Base-by-base conservation (phyloP, 2,113 vertebrate species). In the Gadus macrocephalus region DNA sequence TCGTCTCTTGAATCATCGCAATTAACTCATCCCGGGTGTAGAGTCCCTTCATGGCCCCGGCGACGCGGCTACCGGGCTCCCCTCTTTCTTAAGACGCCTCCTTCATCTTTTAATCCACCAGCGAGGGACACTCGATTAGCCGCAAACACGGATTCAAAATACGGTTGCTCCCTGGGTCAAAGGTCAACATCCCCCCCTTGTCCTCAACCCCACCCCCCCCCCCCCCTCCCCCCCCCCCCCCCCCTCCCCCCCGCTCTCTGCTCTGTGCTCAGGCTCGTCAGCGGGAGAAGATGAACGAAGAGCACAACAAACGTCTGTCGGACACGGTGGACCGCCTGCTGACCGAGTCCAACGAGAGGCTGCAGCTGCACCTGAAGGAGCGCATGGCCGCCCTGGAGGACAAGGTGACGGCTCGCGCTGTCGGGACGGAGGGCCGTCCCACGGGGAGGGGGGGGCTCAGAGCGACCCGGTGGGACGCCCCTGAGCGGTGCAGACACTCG, bases 261-360 rank as follows among this genome's bases (percentile, higher is more conserved):
- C 7, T 35, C 27, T 60, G 4, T 31, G 77, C 70, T 71, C 86
- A 98, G 96, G 96, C 96, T 68, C 95, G 96, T n/a, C 96, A 98
- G 87, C 78, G 96, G 72, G 96, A 98, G 88, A 98, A 97, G 91
- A 98, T 98, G 96, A 98, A 98, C 0, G 96, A 98, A 84, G 96
- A 98, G 79, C 96, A 98, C 85, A 98, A 97, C 91, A 97, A 95
- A 85, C 84, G 96, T 28, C 90, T 98, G 74, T 98, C 96, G 0
- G 95, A 98, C 91, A 98, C 96, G 0, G 96, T 98, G 85, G 96
- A 98, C 73, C 93, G 96, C 62, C 89, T 98, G 82, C 94, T 98
- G 55, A 97, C 95, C 0, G 96, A 98, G 87, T 95, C 94, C 68
- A 98, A 98, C 0, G 96, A 98, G 75, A 87, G 96, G 15, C 92